Conservation (phyloP, 2,797 vertebrate species). For the Pyrocephalus nanus region DNA sequence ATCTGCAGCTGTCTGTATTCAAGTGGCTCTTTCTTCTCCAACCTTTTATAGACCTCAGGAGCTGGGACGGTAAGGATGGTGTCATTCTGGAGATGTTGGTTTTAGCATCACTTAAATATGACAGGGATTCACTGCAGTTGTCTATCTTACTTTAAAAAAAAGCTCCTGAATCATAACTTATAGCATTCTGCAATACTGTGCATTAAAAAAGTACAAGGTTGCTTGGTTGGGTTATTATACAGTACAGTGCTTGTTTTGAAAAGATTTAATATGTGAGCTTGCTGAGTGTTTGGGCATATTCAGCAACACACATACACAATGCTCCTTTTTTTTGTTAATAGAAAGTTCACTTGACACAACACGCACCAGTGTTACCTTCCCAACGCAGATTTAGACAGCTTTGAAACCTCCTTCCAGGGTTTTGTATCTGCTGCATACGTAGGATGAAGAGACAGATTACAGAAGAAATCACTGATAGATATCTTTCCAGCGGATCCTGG, state of each 20-base stretch:
- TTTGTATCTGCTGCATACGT: neutral
- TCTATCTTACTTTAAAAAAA: neutral
- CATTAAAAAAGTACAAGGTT: neutral
- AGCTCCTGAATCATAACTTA: neutral
- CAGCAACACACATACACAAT: neutral
- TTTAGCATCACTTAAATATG: neutral
- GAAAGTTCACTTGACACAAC: neutral
- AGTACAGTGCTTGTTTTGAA: neutral
- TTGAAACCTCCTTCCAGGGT: neutral
- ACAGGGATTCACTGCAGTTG: neutral
- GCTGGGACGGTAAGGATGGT: neutral
- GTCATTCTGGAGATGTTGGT: neutral
- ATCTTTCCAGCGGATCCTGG: slow-evolving; percentile 36
- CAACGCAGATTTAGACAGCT: neutral
- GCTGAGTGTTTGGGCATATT: neutral
- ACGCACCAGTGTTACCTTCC: neutral
- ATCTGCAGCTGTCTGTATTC: neutral
- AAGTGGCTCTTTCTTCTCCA: neutral
- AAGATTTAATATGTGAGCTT: neutral
- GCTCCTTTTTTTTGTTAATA: neutral
- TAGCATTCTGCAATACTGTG: neutral
- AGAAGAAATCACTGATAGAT: neutral
- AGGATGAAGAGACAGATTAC: neutral
- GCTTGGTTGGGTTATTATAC: neutral
- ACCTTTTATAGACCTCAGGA: neutral